phyloP scores from a whole-genome alignment of 2,113 vertebrate genomes.

The Cololabis saira region DNA sequence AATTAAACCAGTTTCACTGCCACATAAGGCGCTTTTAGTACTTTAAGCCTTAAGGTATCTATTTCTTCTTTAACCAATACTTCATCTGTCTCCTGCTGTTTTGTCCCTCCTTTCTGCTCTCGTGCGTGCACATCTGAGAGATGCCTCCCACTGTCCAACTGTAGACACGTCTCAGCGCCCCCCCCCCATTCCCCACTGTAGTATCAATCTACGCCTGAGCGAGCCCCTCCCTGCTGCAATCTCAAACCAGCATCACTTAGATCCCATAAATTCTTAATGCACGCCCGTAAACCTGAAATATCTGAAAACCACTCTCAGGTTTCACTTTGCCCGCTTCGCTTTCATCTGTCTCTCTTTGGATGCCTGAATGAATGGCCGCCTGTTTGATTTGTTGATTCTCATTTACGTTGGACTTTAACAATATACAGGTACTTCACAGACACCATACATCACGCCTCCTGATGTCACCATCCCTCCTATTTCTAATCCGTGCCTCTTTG shows the following conservation, averaged over 20 bases:
- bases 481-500: slow-evolving; percentile 18
- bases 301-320: slow-evolving; percentile 17
- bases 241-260: slow-evolving; percentile 60
- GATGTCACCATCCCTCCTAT: slow-evolving; percentile 11
- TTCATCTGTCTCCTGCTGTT: too few relatives aligned
- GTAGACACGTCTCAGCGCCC: neutral
- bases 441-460: slow-evolving; percentile 12
- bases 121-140: too few relatives aligned
- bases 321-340: neutral
- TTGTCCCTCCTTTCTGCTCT: too few relatives aligned
- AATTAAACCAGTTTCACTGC: too few relatives aligned
- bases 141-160: too few relatives aligned
- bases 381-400: slow-evolving; percentile 26
- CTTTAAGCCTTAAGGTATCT: too few relatives aligned
- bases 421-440: slow-evolving; percentile 1
- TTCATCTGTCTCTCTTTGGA: slow-evolving; percentile 11
- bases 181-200: slow-evolving; percentile 16
- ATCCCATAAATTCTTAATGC: slow-evolving; percentile 60
- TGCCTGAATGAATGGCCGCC: slow-evolving; percentile 6
- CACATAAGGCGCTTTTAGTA: too few relatives aligned
- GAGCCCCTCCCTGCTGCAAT: slow-evolving; percentile 41
- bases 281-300: slow-evolving; percentile 49
- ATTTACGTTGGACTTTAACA: neutral
- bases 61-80: too few relatives aligned
- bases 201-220: slow-evolving; percentile 22